Evolutionary conservation across 2,797 vertebrate genomes (phyloP).

Genomic region (Fringilla coelebs): DNA sequence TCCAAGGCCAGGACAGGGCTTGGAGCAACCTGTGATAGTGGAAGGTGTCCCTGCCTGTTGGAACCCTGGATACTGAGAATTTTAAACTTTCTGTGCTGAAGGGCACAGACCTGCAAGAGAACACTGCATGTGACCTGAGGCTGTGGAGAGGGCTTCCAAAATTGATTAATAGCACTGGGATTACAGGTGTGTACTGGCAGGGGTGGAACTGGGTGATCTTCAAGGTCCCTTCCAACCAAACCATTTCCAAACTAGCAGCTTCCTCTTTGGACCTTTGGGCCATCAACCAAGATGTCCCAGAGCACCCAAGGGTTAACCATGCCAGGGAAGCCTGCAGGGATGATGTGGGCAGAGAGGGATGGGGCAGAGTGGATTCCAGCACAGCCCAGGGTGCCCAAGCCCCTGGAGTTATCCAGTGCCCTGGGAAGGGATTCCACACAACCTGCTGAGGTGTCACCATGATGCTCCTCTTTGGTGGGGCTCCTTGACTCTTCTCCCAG

Average conservation of each 20-base stretch:
- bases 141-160: not conserved
- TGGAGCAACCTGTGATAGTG: fast-evolving
- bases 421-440: not conserved
- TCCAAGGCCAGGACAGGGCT: fast-evolving
- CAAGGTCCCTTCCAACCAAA: not conserved
- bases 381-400: not conserved
- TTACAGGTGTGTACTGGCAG: not conserved
- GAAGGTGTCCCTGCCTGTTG: not conserved
- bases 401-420: not conserved
- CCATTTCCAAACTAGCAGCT: not conserved
- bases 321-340: not conserved
- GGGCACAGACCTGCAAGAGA: not conserved
- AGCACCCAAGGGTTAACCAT: not conserved
- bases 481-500: not conserved
- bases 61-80: not conserved
- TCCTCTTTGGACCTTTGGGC: not conserved
- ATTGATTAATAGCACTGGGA: not conserved
- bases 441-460: not conserved
- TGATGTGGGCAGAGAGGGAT: not conserved
- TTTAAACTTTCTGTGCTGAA: not conserved
- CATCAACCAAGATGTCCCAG: not conserved
- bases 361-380: not conserved
- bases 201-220: not conserved
- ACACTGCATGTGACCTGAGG: not conserved
- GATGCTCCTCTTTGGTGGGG: not conserved